Base-by-base conservation (phyloP, 2,113 vertebrate genomes). In the Hypanus sabinus region DNA sequence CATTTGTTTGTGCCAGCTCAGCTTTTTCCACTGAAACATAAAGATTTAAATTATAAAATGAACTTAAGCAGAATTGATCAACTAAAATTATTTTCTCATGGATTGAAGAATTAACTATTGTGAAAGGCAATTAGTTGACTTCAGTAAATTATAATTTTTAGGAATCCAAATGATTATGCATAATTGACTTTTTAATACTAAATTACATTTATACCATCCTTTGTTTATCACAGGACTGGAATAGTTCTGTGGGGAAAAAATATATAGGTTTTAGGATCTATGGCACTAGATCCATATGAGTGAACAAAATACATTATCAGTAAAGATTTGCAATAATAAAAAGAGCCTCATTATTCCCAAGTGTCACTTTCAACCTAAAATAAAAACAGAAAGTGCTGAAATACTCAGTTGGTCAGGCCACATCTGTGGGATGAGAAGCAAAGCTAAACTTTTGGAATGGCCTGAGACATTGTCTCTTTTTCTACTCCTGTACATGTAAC, bases 121-220 rank as follows among this genome's bases (percentile, higher is more conserved):
- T 70, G 33, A 33, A 30, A 70, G 87, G n/a, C 57, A 91, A 91
- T 91, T 71, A 70, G 88, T 92, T 92, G 88, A 92, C 33, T 70
- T 71, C 88, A 71, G 65, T 92, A 33, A 92, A 92, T 93, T 55
- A 46, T 22, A 55, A 55, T 93, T 75, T 27, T 38, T 73, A 93
- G 73, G 91, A 93, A 73, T 93, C 91, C 68, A 92, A 36, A 71
- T 92, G 33, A 71, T 92, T 92, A 73, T 93, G 91, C 91, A 93
- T 93, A 11, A 93, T 16, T 93, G 68, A n/a, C 38, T 70, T 55
- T 55, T 38, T 93, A 75, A 55, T 11, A 93, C 68, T 30, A 71
- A 73, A 38, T 33, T 0, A 27, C 22, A 75, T 73, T 73, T 33
- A 9, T 70, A 36, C 55, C 20, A 75, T 24, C 46, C 46, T 33